Evolutionary conservation across 2,888 invertebrate genomes (phyloP), one percentile per base, ranked within the genome.

Genomic region (Clistopyga incitator): DNA sequence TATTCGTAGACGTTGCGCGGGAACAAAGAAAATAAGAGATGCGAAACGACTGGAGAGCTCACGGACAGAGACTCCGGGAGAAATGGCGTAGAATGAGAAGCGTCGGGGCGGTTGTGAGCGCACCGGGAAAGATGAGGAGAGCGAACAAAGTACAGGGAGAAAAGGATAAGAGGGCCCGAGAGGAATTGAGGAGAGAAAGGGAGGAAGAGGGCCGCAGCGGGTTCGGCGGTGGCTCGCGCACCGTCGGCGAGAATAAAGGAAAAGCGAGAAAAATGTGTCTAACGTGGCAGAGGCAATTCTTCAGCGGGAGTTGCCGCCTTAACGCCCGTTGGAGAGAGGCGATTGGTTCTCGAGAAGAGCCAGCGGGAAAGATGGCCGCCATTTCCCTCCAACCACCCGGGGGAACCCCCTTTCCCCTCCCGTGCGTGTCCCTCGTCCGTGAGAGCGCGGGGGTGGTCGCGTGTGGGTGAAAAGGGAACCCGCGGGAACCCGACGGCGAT

Each of bases 261-360:
- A 93, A 93, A 93, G 92, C 92, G 93, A 93, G 93, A 93, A 93
- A 93, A 93, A 93, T 93, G 93, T 92, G 92, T 93, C 93, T 93
- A 93, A 93, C 92, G 92, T 92, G 91, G 92, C 91, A 91, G 90
- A 88, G 90, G 93, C 92, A 93, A 93, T 93, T 93, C 93, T 92
- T 93, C 93, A 93, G 92, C 90, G 88, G 89, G 88, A 93, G 93
- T 93, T 93, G 93, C 93, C 93, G 93, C 93, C 93, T 93, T 93
- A 93, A 93, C 91, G 92, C 86, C 72, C 88, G 87, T 85, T 81
- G 88, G 88, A 90, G 92, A 91, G 90, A 92, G 90, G 90, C 92
- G 93, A 93, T 93, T 93, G 93, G 93, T 93, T 93, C 92, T 92
- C 89, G 91, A 91, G 91, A 88, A 89, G 92, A 92, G 91, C 91